A percentile compares a stretch with the other conserved stretches of the same genome.
phyloP scores from a whole-genome alignment of 2,888 invertebrate species.

The Lydus trimaculatus region DNA sequence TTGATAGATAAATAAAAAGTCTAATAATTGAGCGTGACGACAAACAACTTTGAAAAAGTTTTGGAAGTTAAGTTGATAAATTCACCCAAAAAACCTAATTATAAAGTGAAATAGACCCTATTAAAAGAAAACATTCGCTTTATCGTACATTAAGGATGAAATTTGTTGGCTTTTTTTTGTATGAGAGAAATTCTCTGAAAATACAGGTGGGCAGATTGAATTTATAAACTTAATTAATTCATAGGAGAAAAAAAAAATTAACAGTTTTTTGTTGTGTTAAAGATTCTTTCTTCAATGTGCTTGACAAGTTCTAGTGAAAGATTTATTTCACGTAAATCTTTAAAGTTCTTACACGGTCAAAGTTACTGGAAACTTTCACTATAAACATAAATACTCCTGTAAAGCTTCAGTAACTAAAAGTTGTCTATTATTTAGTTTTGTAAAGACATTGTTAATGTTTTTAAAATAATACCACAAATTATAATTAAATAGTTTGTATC shows the following conservation, averaged over 20 bases:
- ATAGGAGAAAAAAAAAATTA: neutral
- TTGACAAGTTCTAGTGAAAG: slow-evolving; percentile 1
- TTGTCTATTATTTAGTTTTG: neutral
- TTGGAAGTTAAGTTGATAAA: neutral
- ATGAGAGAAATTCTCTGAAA: neutral
- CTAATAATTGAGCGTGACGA: neutral
- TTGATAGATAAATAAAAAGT: neutral
- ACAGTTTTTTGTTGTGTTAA: neutral
- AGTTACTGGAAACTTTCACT: neutral
- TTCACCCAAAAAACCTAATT: neutral
- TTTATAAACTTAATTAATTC: neutral
- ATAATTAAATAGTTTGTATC: neutral
- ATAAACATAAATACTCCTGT: neutral
- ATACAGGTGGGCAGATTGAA: neutral
- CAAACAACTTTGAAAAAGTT: neutral
- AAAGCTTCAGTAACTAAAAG: slow-evolving; percentile 6
- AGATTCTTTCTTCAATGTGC: neutral
- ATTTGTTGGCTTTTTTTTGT: neutral
- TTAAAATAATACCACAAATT: neutral
- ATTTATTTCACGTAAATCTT: slow-evolving; percentile 27
- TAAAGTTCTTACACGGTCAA: neutral
- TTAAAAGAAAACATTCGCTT: neutral
- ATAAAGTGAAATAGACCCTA: neutral
- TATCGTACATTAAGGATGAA: neutral
- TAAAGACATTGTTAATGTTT: neutral